phyloP scores from a whole-genome alignment of 1,140 invertebrate genomes.

The Ostrea edulis region DNA sequence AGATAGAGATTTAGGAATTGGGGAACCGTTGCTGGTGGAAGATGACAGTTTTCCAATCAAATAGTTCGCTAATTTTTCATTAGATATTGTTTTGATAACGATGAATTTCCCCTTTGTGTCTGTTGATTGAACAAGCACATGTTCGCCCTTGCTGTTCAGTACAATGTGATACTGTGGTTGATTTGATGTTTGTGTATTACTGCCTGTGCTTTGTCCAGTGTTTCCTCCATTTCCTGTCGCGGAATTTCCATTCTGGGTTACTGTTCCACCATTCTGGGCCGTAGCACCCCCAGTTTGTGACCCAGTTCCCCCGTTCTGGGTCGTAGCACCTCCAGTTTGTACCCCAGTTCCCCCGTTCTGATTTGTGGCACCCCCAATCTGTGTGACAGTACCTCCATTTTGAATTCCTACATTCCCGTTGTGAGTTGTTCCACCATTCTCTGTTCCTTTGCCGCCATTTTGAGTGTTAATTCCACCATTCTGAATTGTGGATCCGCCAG shows the following conservation, averaged over 20 bases:
- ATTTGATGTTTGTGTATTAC: not conserved
- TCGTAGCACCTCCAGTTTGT: not conserved
- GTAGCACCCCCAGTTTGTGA: not conserved
- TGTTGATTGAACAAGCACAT: slow-evolving; percentile 22
- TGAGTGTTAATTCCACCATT: not conserved
- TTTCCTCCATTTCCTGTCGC: not conserved
- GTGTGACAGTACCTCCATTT: not conserved
- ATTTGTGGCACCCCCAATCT: not conserved
- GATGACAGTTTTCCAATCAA: slow-evolving; percentile 21
- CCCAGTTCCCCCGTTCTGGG: not conserved
- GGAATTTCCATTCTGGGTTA: not conserved
- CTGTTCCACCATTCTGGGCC: not conserved
- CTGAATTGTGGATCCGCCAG: not conserved
- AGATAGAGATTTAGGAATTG: not conserved
- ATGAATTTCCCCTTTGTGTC: not conserved
- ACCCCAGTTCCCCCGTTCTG: not conserved
- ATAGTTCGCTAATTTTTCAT: slow-evolving; percentile 11
- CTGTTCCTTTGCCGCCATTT: not conserved
- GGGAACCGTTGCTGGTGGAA: not conserved
- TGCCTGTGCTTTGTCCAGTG: not conserved
- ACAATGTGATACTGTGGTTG: slow-evolving; percentile 7
- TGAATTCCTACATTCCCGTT: not conserved
- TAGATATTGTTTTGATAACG: slow-evolving; percentile 1
- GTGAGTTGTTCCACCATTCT: not conserved
- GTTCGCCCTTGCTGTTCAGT: slow-evolving; percentile 2